Percentiles rank a stretch among this genome's conserved stretches.
Conservation (phyloP, 2,888 invertebrate genomes). For the Phyllotreta cruciferae region DNA sequence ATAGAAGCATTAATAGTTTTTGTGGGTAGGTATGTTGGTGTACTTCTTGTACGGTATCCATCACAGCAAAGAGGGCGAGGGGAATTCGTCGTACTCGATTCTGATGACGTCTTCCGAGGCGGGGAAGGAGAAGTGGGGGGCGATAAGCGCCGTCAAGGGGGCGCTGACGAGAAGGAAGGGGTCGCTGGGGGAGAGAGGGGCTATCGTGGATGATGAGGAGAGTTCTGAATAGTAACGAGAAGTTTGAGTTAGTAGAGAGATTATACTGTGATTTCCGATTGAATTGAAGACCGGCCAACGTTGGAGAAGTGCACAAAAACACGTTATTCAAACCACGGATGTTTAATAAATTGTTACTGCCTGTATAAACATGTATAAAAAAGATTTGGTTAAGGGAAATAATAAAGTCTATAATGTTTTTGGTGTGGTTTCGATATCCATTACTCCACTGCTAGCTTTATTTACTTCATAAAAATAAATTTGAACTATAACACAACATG, state of each 20-base stretch:
- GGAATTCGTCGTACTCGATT: constrained; percentile 68
- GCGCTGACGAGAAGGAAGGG: constrained; percentile 55
- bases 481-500: too few species aligned
- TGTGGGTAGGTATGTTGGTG: constrained; percentile 80
- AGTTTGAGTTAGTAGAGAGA: not conserved
- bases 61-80: constrained; percentile 80
- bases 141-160: constrained; percentile 60
- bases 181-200: constrained; percentile 56
- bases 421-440: too few species aligned
- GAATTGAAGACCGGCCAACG: not conserved
- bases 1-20: not conserved
- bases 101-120: constrained; percentile 71
- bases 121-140: constrained; percentile 68
- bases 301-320: too few species aligned
- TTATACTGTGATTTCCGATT: constrained; percentile 2
- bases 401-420: too few species aligned
- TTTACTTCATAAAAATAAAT: too few species aligned
- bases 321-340: too few species aligned
- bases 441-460: too few species aligned
- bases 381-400: too few species aligned
- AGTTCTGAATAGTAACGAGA: constrained; percentile 49
- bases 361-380: too few species aligned
- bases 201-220: constrained; percentile 57
- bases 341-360: too few species aligned
- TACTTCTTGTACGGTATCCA: constrained; percentile 88